These are phyloP conservation scores for Liparis tanakae DNA, from an alignment of 2,797 vertebrate genomes.

Conservation along the genomic window DNA sequence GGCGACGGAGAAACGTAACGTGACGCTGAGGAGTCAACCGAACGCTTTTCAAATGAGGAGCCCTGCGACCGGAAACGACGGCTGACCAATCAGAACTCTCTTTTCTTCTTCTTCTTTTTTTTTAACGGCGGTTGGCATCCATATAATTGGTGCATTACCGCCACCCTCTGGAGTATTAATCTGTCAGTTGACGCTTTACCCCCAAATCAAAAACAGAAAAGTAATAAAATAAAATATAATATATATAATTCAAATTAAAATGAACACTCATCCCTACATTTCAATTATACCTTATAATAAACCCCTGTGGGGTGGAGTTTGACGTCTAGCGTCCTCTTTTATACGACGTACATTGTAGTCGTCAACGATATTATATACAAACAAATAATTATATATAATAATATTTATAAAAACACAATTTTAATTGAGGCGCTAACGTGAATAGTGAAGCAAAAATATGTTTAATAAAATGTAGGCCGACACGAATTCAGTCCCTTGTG, in stretches of 20 bases:
- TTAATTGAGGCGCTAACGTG: accelerated
- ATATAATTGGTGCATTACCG: too few species aligned
- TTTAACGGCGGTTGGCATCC: too few species aligned
- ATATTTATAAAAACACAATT: neutral
- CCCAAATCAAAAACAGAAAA: too few species aligned
- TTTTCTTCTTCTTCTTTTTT: neutral
- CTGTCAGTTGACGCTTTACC: too few species aligned
- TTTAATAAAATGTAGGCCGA: neutral
- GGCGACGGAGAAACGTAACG: neutral
- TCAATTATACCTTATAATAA: too few species aligned
- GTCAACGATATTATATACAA: accelerated
- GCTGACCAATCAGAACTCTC: conserved; percentile 65
- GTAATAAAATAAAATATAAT: too few species aligned
- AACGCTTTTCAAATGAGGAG: conserved; percentile 68
- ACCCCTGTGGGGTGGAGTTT: neutral
- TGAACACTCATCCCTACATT: too few species aligned
- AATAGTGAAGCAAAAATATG: neutral
- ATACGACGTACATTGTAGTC: accelerated
- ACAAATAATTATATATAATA: too few species aligned
- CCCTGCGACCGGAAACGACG: conserved; percentile 53
- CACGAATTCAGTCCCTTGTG: accelerated
- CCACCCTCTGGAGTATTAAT: too few species aligned
- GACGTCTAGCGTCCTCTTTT: neutral
- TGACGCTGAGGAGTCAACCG: conserved; percentile 18
- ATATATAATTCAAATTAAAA: too few species aligned